Percentiles rank a stretch among this genome's conserved stretches.
Conservation (phyloP, 2,113 vertebrate genomes). For the Rhabdornis inornatus region DNA sequence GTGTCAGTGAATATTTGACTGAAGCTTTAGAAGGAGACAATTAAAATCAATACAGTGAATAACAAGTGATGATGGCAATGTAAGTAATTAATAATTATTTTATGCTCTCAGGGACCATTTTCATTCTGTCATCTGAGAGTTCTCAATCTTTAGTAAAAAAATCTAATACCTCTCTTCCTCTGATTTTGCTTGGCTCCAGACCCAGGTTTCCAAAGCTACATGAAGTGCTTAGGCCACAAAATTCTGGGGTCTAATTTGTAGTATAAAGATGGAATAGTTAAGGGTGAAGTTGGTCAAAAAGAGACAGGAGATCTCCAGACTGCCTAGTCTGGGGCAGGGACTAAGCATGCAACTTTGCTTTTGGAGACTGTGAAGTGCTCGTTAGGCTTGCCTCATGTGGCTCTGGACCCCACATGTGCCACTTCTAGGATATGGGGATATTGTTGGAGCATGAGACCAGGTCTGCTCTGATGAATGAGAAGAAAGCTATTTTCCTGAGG, state of each 20-base stretch:
- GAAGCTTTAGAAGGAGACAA: slow-evolving; percentile 12
- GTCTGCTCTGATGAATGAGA: not conserved
- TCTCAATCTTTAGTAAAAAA: not conserved
- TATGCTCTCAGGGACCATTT: not conserved
- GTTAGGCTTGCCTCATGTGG: not conserved
- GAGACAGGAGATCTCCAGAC: not conserved
- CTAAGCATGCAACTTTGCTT: not conserved
- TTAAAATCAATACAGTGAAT: slow-evolving; percentile 5
- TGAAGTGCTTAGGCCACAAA: not conserved
- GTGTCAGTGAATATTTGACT: not conserved
- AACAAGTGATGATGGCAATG: not conserved
- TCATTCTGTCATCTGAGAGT: not conserved
- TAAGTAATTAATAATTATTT: slow-evolving; percentile 35
- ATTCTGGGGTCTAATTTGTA: not conserved
- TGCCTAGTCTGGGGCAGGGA: not conserved
- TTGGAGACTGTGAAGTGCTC: not conserved
- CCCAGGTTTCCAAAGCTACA: not conserved
- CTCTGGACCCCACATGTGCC: not conserved
- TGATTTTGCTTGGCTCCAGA: not conserved
- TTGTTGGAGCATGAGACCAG: not conserved
- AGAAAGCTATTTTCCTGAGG: not conserved
- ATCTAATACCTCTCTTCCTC: not conserved
- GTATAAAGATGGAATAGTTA: not conserved
- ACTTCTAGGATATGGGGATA: not conserved
- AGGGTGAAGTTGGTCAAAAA: not conserved